phyloP scores from a whole-genome alignment of 2,888 invertebrate genomes.

The Stenchaetothrips biformis region DNA sequence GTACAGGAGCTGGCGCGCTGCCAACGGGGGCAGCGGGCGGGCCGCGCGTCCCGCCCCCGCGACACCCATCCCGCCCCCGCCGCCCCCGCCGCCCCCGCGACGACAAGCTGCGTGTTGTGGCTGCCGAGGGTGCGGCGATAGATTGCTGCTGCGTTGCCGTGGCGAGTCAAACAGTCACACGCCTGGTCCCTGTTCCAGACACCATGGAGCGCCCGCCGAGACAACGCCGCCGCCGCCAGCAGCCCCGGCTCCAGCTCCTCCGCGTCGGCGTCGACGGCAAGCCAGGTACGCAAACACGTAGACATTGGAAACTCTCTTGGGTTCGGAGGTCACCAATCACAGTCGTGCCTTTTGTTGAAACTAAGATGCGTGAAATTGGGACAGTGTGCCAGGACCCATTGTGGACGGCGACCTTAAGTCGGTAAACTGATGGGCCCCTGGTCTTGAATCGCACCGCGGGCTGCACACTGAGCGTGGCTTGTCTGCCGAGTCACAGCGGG shows the following conservation, averaged over 20 bases:
- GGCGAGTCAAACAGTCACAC: too few relatives aligned
- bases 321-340: too few relatives aligned
- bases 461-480: too few relatives aligned
- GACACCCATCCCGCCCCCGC: background rate
- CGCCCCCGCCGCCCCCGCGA: background rate
- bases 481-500: too few relatives aligned
- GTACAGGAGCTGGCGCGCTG: background rate
- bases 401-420: too few relatives aligned
- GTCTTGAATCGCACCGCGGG: too few relatives aligned
- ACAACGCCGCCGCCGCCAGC: conserved; percentile 1
- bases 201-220: conserved; percentile 12
- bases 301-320: background rate
- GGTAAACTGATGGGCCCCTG: too few relatives aligned
- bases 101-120: background rate
- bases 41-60: background rate
- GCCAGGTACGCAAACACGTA: background rate
- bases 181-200: background rate
- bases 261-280: background rate
- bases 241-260: conserved; percentile 22
- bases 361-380: too few relatives aligned
- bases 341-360: too few relatives aligned
- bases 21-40: background rate
- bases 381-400: too few relatives aligned
- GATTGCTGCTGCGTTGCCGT: too few relatives aligned
- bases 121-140: too few relatives aligned